Evolutionary conservation across 2,113 vertebrate species (phyloP).

Genomic region (Talpa occidentalis): DNA sequence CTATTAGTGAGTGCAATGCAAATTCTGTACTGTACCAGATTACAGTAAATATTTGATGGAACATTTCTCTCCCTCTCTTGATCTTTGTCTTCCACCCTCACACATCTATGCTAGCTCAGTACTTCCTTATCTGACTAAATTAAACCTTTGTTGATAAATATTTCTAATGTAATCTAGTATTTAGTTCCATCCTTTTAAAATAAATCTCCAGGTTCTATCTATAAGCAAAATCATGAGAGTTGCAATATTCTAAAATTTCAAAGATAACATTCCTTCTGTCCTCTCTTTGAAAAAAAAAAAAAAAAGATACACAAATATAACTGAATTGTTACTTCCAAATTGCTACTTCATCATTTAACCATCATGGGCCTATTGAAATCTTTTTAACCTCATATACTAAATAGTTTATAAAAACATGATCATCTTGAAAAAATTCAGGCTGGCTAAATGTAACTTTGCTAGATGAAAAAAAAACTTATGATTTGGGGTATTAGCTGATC

Average conservation of each 20-base stretch:
- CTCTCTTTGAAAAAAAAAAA: neutral
- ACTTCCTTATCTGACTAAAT: neutral
- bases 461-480: neutral
- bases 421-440: neutral
- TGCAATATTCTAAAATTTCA: neutral
- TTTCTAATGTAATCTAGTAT: neutral
- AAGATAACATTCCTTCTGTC: neutral
- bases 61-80: neutral
- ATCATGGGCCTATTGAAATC: neutral
- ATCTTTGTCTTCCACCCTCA: neutral
- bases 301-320: neutral
- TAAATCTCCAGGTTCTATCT: neutral
- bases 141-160: neutral
- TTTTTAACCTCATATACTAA: neutral
- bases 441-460: slow-evolving; percentile 18
- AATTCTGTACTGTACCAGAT: neutral
- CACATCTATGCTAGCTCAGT: neutral
- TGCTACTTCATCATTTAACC: slow-evolving; percentile 16
- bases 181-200: neutral
- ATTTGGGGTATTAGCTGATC: neutral
- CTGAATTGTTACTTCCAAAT: neutral
- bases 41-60: slow-evolving; percentile 31
- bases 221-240: neutral
- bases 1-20: neutral
- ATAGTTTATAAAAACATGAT: neutral